These are phyloP conservation scores for Venturia canescens DNA, from an alignment of 1,140 invertebrate genomes.

Conservation along the genomic window DNA sequence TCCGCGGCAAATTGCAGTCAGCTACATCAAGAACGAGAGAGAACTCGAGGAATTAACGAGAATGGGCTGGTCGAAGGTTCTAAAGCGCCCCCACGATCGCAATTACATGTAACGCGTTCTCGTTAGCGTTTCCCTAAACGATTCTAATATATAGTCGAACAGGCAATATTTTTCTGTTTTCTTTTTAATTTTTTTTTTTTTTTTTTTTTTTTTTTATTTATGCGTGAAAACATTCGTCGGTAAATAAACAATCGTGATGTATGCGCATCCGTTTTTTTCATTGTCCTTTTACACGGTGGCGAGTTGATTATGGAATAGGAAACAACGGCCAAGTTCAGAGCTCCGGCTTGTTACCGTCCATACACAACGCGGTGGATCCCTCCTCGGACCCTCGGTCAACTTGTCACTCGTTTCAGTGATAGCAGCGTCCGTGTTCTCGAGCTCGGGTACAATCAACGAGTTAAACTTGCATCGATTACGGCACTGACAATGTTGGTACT, in stretches of 20 bases:
- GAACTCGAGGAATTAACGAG: background rate
- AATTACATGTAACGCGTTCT: constrained; percentile 11
- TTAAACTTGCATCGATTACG: background rate
- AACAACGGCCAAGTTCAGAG: background rate
- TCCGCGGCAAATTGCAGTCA: background rate
- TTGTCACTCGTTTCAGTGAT: background rate
- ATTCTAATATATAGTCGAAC: background rate
- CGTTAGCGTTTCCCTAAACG: background rate
- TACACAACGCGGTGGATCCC: background rate
- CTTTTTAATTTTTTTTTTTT: too few species aligned
- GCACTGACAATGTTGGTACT: background rate
- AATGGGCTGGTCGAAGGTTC: background rate
- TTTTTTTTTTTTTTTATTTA: too few species aligned
- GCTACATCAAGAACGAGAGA: constrained; percentile 4
- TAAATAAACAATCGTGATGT: background rate
- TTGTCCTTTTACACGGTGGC: background rate
- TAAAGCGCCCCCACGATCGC: background rate
- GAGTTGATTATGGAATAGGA: too few species aligned
- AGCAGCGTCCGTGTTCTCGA: background rate
- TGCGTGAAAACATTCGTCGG: background rate
- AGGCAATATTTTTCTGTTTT: background rate
- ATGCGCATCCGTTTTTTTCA: background rate
- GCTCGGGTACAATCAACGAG: constrained; percentile 9
- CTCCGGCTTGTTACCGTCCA: background rate
- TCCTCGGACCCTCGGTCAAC: background rate